Conservation (phyloP, 2,113 vertebrate genomes). For the Gavia stellata region DNA sequence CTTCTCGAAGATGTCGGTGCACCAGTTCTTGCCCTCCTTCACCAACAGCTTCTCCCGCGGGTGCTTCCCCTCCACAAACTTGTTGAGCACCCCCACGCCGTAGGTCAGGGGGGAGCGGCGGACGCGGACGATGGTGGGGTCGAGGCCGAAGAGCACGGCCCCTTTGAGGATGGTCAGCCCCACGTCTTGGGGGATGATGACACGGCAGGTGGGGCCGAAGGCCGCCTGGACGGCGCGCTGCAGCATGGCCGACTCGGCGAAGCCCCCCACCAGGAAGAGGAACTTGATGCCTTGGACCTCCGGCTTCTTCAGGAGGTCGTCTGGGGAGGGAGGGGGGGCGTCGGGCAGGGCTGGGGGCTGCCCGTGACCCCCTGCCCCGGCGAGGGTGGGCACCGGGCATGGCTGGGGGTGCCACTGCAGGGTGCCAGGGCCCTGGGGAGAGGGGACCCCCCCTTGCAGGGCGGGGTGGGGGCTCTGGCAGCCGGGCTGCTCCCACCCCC, state of each 20-base stretch:
- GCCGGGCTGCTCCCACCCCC: too few species aligned
- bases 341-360: background rate
- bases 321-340: slow-evolving; percentile 33
- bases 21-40: slow-evolving; percentile 93
- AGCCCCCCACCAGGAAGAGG: slow-evolving; percentile 94
- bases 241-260: slow-evolving; percentile 90
- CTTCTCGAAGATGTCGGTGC: slow-evolving; percentile 94
- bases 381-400: background rate
- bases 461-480: background rate
- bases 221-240: slow-evolving; percentile 83
- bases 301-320: slow-evolving; percentile 79
- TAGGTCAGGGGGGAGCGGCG: slow-evolving; percentile 91
- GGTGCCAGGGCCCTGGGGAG: background rate
- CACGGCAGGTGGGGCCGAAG: slow-evolving; percentile 79
- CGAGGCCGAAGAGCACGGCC: slow-evolving; percentile 92
- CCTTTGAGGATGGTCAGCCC: slow-evolving; percentile 95
- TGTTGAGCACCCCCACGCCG: slow-evolving; percentile 91
- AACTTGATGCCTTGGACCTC: slow-evolving; percentile 87
- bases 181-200: slow-evolving; percentile 92
- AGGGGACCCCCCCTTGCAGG: too few species aligned
- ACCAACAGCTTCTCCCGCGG: slow-evolving; percentile 88
- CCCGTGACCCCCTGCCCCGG: too few species aligned
- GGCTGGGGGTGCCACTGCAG: background rate
- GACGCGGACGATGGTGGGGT: slow-evolving; percentile 89
- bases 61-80: slow-evolving; percentile 88